Evolutionary conservation across 2,113 vertebrate species (phyloP), one percentile per base, ranked within the genome.

Genomic region (Alces alces): DNA sequence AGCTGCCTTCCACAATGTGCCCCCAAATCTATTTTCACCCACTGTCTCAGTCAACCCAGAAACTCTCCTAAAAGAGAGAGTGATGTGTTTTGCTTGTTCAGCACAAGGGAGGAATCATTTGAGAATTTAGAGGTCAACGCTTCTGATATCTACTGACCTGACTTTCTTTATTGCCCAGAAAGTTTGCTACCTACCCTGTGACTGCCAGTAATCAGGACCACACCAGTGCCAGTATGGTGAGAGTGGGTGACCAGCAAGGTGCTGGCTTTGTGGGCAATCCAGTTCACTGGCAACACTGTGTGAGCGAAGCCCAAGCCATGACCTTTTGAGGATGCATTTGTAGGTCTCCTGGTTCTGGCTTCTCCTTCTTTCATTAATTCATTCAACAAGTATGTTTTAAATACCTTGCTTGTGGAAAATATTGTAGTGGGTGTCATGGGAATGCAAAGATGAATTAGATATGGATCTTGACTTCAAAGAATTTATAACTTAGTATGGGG

Each of bases 11-110:
- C 27, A 47, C 95, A 52, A 12, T 80, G 79, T 86, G 83, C 39
- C 96, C 95, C 97, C 92, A 94, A 96, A 90, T 98, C 66, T 94
- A 94, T 95, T 87, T 93, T 89, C 55, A 84, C 70, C 95, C 80
- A 87, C 57, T 25, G 36, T 61, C 47, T 90, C 70, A 27, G n/a
- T 92, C 14, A 1, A 88, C 52, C 52, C 47, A 50, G 92, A 91
- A 91, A 95, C 78, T 84, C 83, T 58, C 52, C 55, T 91, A 70
- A 95, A 91, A 73, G 66, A 73, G n/a, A 73, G 8, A 88, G 39
- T 43, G 55, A 78, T 58, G 33, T 57, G n/a, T 95, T 79, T 97
- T 50, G 84, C 50, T 50, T 83, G 17, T 79, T 93, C 21, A 52
- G 50, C 39, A 54, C 58, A 89, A 86, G 82, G 64, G 1, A 93